Conservation (phyloP, 2,888 invertebrate species). For the Cordylochernes scorpioides region DNA sequence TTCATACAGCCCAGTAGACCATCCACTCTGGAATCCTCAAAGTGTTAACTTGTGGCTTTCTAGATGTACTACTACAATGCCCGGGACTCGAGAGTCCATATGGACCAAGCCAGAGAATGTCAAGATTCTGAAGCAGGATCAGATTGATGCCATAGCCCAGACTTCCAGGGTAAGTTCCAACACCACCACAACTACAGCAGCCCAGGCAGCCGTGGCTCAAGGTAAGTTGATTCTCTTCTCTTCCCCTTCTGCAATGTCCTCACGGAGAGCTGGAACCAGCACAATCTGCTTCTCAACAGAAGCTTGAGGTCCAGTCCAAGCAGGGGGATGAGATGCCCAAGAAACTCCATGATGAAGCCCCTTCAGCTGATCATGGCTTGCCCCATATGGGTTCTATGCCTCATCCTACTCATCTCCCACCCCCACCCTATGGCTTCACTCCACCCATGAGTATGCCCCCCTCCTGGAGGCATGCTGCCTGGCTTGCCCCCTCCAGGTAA, state of each 20-base stretch:
- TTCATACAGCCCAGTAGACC: no score
- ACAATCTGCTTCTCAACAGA: no score
- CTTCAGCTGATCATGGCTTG: no score
- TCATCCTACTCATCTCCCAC: constrained; percentile 24
- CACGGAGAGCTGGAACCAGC: no score
- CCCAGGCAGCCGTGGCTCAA: constrained; percentile 1
- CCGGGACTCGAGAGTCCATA: constrained; percentile 67
- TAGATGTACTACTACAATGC: constrained; percentile 70
- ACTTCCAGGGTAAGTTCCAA: constrained; percentile 3
- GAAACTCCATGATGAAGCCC: no score
- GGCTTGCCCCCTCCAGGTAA: constrained; percentile 10
- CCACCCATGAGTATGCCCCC: constrained; percentile 4
- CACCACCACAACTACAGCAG: constrained; percentile 1
- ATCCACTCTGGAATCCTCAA: no score
- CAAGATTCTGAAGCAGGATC: constrained; percentile 27
- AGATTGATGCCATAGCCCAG: constrained; percentile 23
- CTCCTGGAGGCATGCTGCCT: constrained; percentile 29
- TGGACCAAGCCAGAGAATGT: constrained; percentile 73
- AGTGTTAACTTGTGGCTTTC: constrained; percentile 19
- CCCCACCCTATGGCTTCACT: constrained; percentile 33
- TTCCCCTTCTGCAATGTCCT: no score
- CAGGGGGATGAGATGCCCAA: no score
- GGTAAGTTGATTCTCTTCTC: constrained; percentile 1
- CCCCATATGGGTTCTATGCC: no score
- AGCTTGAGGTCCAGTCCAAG: no score